Base-by-base conservation (phyloP, 2,797 vertebrate species). In the Lepidocolaptes lacrymiger region DNA sequence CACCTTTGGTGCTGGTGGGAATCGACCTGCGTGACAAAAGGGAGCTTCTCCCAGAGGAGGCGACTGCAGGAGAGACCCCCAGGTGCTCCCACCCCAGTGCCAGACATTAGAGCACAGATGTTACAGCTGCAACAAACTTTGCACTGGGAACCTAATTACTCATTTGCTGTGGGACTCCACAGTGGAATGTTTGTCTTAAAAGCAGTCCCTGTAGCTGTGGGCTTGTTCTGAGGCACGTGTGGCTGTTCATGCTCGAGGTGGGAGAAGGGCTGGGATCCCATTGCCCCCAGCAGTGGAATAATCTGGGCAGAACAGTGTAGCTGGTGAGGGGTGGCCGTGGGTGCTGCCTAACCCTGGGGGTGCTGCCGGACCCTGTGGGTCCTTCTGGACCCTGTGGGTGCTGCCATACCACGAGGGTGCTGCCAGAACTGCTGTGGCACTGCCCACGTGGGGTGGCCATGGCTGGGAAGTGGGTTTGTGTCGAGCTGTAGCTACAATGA, bases 401-500 rank as follows among this genome's bases (percentile, higher is more conserved):
- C 44, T 83, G 59, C 49, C 48, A 3, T 5, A 11, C 44, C 44
- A 22, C 24, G 0, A 4, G 39, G 63, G 39, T 43, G 59, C 89
- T 92, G 82, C 74, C 4, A 6, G 56, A 34, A 43, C 41, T 1
- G 2, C 85, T 20, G 66, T 0, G 2, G 52, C 1, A 2, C 58
- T 79, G 61, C 41, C 22, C 48, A 54, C 1, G 0, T 7, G 6
- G 59, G 14, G 2, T 73, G 51, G 51, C 52, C 5, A 0, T 1
- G 3, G 46, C 30, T 72, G 82, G 56, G 66, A 54, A 52, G 21
- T 7, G 28, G 2, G 10, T 30, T 56, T 2, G 0, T 62, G 63
- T 41, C 0, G 0, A 73, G 52, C 62, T 37, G 18, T 23, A 18
- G 36, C 3, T 41, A 27, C 0, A 1, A 18, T 1, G 27, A 61